Evolutionary conservation across 2,113 vertebrate genomes (phyloP).

Genomic region (Otis tarda): DNA sequence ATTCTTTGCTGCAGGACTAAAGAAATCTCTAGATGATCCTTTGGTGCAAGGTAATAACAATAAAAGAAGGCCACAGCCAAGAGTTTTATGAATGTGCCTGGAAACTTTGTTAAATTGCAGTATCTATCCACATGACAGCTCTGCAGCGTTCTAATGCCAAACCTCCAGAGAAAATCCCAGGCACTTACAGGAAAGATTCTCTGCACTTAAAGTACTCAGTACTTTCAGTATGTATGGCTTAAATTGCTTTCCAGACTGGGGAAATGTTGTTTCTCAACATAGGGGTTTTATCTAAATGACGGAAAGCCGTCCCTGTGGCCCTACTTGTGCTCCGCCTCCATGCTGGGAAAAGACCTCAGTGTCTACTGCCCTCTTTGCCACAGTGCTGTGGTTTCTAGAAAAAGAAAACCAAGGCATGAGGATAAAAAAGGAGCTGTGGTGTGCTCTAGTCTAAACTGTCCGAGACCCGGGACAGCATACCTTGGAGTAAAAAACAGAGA

Average conservation of each 20-base stretch:
- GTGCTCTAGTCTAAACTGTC: not conserved
- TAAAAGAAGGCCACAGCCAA: slow-evolving; percentile 3
- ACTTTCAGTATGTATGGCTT: not conserved
- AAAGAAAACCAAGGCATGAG: not conserved
- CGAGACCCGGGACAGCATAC: not conserved
- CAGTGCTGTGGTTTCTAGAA: not conserved
- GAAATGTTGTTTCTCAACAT: slow-evolving; percentile 12
- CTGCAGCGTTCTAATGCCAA: not conserved
- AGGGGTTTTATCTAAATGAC: not conserved
- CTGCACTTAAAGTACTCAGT: not conserved
- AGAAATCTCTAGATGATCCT: not conserved
- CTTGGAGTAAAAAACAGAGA: not conserved
- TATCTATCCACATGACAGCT: slow-evolving; percentile 5
- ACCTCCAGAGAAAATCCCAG: slow-evolving; percentile 19
- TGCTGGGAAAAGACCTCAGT: not conserved
- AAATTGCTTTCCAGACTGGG: not conserved
- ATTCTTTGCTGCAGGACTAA: not conserved
- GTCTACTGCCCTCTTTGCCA: not conserved
- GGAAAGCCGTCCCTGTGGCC: not conserved
- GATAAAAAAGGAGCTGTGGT: accelerated
- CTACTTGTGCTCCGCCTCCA: not conserved
- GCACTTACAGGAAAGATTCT: slow-evolving; percentile 33
- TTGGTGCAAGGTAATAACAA: not conserved
- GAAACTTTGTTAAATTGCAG: slow-evolving; percentile 13
- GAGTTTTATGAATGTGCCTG: slow-evolving; percentile 39